Evolutionary conservation across 2,888 invertebrate genomes (phyloP).

Genomic region (Lithophane semibrunnea): DNA sequence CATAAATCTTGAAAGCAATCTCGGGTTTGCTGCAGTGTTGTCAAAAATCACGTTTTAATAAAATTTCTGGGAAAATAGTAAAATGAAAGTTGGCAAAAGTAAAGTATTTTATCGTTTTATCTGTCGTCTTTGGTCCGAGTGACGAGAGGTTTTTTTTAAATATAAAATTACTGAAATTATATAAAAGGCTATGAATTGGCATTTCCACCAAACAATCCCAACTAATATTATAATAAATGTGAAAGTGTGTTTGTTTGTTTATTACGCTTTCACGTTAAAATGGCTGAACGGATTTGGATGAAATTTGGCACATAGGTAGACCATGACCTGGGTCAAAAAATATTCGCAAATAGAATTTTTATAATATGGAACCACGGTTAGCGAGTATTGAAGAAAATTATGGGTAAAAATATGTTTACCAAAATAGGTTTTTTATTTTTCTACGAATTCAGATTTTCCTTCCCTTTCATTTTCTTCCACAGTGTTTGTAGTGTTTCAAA

Average conservation of each 20-base stretch:
- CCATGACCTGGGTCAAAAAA: no score
- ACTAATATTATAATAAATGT: no score
- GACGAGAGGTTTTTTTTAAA: slow-evolving; percentile 22
- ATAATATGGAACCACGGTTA: no score
- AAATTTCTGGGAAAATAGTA: slow-evolving; percentile 77
- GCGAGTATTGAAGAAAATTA: no score
- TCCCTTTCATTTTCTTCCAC: background rate
- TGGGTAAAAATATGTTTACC: background rate
- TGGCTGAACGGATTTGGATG: no score
- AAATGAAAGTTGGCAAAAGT: slow-evolving; percentile 79
- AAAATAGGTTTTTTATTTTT: no score
- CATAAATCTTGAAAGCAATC: slow-evolving; percentile 64
- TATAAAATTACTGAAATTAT: background rate
- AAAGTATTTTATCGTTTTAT: slow-evolving; percentile 79
- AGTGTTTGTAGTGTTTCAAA: background rate
- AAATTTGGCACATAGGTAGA: no score
- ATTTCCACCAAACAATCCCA: background rate
- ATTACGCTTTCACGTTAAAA: no score
- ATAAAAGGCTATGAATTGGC: background rate
- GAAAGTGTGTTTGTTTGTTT: no score
- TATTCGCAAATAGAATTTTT: background rate
- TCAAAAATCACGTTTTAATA: slow-evolving; percentile 74
- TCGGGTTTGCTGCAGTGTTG: slow-evolving; percentile 68
- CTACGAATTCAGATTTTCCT: background rate
- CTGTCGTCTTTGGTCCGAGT: slow-evolving; percentile 67